Percentiles rank a stretch among this genome's conserved stretches.
phyloP scores from a whole-genome alignment of 2,888 invertebrate species.

The Luperina testacea region DNA sequence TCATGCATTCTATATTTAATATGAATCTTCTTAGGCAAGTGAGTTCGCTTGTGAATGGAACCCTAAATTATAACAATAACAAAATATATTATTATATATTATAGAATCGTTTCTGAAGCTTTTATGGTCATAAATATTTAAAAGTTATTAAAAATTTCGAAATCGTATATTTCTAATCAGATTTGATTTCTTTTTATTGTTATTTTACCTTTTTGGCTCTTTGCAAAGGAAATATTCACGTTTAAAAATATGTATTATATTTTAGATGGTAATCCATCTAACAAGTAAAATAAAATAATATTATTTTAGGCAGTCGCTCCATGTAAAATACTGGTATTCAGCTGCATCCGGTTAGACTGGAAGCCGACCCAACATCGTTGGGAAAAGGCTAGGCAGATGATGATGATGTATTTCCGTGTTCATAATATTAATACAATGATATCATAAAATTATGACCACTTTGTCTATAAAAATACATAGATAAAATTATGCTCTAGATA shows the following conservation, averaged over 20 bases:
- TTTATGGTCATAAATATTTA: conserved; percentile 59
- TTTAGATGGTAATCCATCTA: background rate
- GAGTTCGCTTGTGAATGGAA: conserved; percentile 13
- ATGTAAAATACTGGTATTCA: too few species aligned
- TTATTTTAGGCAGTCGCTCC: background rate
- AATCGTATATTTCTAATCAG: conserved; percentile 42
- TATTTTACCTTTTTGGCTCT: conserved; percentile 28
- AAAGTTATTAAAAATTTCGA: conserved; percentile 54
- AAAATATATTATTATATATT: conserved; percentile 35
- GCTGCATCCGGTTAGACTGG: too few species aligned
- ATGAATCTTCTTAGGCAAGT: background rate
- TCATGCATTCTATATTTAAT: background rate
- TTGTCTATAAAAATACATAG: too few species aligned
- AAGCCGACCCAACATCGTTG: too few species aligned
- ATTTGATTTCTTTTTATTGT: conserved; percentile 44
- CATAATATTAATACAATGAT: too few species aligned
- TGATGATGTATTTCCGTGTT: too few species aligned
- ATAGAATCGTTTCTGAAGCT: conserved; percentile 42
- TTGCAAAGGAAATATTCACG: background rate
- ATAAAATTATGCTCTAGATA: too few species aligned
- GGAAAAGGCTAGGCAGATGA: too few species aligned
- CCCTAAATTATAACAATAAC: conserved; percentile 37
- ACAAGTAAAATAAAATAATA: conserved; percentile 3
- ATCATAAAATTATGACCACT: too few species aligned
- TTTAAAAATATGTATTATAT: conserved; percentile 16